Base-by-base conservation (phyloP, 2,797 vertebrate genomes). In the Manis crassicaudata region DNA sequence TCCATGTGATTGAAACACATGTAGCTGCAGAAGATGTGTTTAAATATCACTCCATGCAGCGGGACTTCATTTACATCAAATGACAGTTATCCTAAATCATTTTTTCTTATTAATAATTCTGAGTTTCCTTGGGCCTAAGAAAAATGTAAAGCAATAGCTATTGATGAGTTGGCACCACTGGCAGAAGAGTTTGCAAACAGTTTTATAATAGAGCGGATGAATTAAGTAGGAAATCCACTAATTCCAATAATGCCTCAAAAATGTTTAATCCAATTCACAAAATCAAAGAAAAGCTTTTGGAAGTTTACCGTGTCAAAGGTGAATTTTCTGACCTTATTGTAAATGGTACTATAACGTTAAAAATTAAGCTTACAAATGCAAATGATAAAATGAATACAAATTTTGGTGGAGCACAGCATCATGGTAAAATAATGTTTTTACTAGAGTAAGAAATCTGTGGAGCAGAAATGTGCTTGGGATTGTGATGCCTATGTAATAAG, bases 371-470 rank as follows among this genome's bases (percentile, higher is more conserved):
- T 84, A 40, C 58, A n/a, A 85, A n/a, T 68, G 4, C 25, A 92
- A 72, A 56, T 82, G 63, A 67, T 70, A 81, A n/a, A 62, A 75
- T 23, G 6, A 93, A 17, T 46, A 79, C 5, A 84, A 8, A 65
- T 72, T 85, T 60, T 76, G 17, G 5, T 63, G 46, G 25, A 90
- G 37, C 70, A 75, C 25, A 73, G 8, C 32, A 85, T 46, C 35
- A 94, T 0, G 18, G 73, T 52, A 79, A 91, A 96, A 56, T 37
- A 90, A 43, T 77, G 9, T 4, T 92, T 95, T 94, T 73, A 79
- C 23, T 88, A 54, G 90, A 90, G 58, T 68, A 52, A 83, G 7
- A 93, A 83, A 68, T 67, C 21, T 65, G 6, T 77, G 68, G 65
- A 56, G 10, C 52, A 88, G n/a, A 85, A 58, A 40, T 70, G 6